Evolutionary conservation across 2,113 vertebrate species (phyloP).

Genomic region (Datnioides undecimradiatus): DNA sequence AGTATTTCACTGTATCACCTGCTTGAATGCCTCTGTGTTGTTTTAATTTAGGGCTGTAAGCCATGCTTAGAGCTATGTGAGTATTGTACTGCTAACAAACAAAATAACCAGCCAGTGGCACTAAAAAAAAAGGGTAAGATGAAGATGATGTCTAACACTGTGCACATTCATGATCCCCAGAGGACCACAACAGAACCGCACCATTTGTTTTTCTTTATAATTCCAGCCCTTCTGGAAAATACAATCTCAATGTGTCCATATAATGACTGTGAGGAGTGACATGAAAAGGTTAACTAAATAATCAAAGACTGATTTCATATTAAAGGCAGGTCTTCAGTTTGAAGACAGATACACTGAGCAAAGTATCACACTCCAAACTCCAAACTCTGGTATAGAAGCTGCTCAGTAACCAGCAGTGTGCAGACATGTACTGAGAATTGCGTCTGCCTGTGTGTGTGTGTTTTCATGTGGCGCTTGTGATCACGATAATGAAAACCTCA

Average conservation of each 20-base stretch:
- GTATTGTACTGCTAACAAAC: no score
- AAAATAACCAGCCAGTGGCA: no score
- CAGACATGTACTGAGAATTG: not conserved
- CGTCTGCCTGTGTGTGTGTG: not conserved
- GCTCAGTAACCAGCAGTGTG: not conserved
- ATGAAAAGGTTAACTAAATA: not conserved
- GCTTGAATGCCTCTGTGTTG: no score
- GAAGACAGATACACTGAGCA: not conserved
- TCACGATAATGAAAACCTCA: conserved; percentile 36
- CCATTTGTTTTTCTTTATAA: not conserved
- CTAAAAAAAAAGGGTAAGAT: no score
- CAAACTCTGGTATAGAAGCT: conserved; percentile 15
- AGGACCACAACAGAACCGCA: not conserved
- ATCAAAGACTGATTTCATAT: not conserved
- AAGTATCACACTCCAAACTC: not conserved
- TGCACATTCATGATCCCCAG: no score
- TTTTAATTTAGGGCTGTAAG: no score
- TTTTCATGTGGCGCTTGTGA: conserved; percentile 16
- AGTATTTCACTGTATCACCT: no score
- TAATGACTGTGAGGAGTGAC: not conserved
- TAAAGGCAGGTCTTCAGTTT: not conserved
- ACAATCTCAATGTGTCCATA: not conserved
- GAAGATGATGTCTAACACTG: no score
- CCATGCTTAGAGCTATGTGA: no score
- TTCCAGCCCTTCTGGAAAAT: not conserved